Conservation (phyloP, 2,797 vertebrate species). For the Salarias fasciatus region DNA sequence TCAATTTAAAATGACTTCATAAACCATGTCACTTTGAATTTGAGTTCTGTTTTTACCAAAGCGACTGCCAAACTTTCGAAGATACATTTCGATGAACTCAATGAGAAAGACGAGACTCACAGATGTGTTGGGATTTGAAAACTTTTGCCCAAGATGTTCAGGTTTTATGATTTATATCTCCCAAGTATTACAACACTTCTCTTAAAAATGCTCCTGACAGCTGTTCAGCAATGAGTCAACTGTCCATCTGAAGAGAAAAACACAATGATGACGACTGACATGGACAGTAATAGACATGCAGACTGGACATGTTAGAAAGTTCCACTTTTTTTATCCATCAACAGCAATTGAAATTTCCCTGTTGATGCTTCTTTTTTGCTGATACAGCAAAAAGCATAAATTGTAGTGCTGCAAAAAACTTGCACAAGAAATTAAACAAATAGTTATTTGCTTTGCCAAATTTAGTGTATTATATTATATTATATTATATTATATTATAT, state of each 20-base stretch:
- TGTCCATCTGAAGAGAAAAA: background rate
- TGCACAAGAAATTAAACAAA: too few species aligned
- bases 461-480: too few species aligned
- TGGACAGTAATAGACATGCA: background rate
- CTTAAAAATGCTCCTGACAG: constrained; percentile 1
- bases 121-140: too few species aligned
- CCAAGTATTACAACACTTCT: background rate
- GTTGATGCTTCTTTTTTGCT: background rate
- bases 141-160: background rate
- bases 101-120: too few species aligned
- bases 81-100: too few species aligned
- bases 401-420: too few species aligned
- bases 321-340: background rate
- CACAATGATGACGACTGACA: background rate
- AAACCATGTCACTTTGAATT: background rate
- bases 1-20: too few species aligned
- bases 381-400: background rate
- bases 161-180: background rate
- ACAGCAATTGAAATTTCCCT: background rate
- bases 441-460: too few species aligned
- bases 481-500: too few species aligned
- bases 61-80: too few species aligned
- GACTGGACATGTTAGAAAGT: constrained; percentile 7
- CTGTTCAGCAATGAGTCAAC: background rate
- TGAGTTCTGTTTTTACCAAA: background rate